A percentile compares a stretch with the other conserved stretches of the same genome.
Conservation (phyloP, 2,888 invertebrate genomes). For the Acanthosepion esculentum region DNA sequence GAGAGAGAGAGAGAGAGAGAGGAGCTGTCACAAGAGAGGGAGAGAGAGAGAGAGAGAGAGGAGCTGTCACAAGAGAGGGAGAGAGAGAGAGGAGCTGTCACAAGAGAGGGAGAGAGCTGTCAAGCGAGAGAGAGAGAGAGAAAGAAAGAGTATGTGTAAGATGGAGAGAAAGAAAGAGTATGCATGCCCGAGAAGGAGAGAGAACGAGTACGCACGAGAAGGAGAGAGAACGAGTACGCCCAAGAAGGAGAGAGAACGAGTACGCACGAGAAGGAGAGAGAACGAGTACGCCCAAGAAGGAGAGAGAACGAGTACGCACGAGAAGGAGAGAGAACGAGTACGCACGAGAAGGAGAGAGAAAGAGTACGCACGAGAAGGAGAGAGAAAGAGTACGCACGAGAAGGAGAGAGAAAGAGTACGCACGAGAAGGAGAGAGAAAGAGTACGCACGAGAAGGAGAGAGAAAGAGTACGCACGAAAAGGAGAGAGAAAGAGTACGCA, state of each 20-base stretch:
- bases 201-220: not conserved
- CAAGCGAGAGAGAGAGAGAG: not conserved
- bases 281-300: not conserved
- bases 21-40: rapidly evolving
- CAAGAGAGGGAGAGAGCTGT: not conserved
- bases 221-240: not conserved
- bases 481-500: not conserved
- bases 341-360: too few species aligned
- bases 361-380: rapidly evolving
- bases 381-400: not conserved
- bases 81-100: too few species aligned
- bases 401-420: not conserved
- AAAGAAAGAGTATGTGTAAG: too few species aligned
- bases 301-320: too few species aligned
- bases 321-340: not conserved
- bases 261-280: not conserved
- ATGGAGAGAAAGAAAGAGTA: not conserved
- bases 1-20: not conserved
- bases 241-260: not conserved
- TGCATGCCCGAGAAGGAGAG: too few species aligned
- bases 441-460: not conserved
- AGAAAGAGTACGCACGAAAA: not conserved
- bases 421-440: not conserved
- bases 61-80: too few species aligned
- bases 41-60: too few species aligned